Conservation (phyloP, 2,888 invertebrate genomes). For the Eupeodes luniger region DNA sequence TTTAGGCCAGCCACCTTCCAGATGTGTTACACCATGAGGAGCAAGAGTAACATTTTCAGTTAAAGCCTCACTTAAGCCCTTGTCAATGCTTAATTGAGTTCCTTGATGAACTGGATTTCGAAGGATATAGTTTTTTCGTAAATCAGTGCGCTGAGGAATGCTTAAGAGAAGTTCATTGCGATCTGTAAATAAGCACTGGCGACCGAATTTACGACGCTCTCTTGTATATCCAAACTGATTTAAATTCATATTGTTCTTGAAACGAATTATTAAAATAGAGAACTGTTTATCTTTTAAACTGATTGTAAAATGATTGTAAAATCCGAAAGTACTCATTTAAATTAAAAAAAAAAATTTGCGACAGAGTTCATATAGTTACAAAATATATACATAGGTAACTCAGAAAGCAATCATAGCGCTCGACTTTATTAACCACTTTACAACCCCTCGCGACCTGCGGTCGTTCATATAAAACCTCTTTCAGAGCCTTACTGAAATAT, state of each 20-base stretch:
- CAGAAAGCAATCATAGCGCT: no score
- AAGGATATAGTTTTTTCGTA: conserved; percentile 85
- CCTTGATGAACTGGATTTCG: conserved; percentile 87
- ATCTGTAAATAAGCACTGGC: conserved; percentile 89
- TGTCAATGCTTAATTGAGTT: conserved; percentile 86
- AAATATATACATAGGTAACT: no score
- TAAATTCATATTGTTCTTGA: conserved; percentile 49
- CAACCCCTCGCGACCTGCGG: no score
- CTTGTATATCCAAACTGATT: conserved; percentile 80
- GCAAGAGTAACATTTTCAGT: conserved; percentile 81
- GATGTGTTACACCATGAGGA: conserved; percentile 88
- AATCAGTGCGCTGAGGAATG: conserved; percentile 86
- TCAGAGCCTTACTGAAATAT: no score
- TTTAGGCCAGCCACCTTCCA: conserved; percentile 94
- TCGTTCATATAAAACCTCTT: no score
- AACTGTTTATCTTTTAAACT: not conserved
- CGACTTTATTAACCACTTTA: no score
- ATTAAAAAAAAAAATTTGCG: no score
- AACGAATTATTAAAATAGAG: not conserved
- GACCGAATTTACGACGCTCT: conserved; percentile 89
- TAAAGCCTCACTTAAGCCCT: conserved; percentile 79
- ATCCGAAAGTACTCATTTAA: not conserved
- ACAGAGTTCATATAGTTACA: no score
- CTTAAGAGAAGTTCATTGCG: conserved; percentile 87
- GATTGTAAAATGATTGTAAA: not conserved